phyloP scores from a whole-genome alignment of 2,113 vertebrate genomes.

The Barnardius zonarius region DNA sequence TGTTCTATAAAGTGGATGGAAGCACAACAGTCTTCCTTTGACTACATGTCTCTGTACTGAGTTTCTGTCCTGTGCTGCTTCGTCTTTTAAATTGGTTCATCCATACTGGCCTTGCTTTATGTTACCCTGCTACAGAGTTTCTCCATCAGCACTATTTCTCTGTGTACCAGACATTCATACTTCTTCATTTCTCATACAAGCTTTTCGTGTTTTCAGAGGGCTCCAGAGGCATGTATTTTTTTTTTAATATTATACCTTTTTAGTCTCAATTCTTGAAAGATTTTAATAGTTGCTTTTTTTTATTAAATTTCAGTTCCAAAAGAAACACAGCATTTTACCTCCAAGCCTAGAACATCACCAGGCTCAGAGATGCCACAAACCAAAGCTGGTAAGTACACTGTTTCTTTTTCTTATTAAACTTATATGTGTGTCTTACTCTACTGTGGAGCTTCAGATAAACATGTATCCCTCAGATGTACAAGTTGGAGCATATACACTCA shows the following conservation, averaged over 20 bases:
- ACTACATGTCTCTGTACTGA: background rate
- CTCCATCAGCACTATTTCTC: background rate
- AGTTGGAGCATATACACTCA: background rate
- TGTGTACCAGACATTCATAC: background rate
- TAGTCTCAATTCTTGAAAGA: background rate
- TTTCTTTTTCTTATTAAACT: background rate
- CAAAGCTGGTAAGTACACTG: slow-evolving; percentile 60
- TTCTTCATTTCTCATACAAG: background rate
- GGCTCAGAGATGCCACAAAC: slow-evolving; percentile 50
- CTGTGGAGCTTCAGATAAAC: background rate
- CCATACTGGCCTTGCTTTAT: background rate
- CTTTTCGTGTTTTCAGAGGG: background rate
- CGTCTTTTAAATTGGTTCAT: background rate
- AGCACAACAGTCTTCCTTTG: background rate
- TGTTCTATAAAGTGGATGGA: background rate
- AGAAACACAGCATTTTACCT: slow-evolving; percentile 36
- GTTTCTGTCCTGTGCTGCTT: background rate
- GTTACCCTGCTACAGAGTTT: background rate
- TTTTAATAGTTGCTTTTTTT: background rate
- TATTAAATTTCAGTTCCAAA: slow-evolving; percentile 56
- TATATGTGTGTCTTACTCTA: background rate
- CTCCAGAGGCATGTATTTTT: background rate
- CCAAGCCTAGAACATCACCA: slow-evolving; percentile 45
- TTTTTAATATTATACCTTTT: background rate
- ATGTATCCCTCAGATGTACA: background rate